These are phyloP conservation scores for Drosophila robusta DNA, from an alignment of 2,888 invertebrate genomes.

Conservation along the genomic window DNA sequence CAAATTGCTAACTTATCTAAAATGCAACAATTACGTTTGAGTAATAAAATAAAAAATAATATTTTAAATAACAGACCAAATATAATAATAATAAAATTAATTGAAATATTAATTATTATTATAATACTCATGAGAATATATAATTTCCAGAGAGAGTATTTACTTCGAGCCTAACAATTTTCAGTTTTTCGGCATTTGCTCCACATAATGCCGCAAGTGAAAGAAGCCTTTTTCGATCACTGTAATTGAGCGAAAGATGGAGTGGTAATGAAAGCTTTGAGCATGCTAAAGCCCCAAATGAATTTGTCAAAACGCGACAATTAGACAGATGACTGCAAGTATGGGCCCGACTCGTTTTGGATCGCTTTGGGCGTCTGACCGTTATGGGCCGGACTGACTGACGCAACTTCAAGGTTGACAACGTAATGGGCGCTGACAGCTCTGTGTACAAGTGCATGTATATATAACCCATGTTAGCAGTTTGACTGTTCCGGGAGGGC, in stretches of 20 bases:
- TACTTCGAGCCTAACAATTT: neutral
- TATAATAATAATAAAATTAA: no score
- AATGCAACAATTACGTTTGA: no score
- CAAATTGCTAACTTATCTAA: no score
- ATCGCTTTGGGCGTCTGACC: slow-evolving; percentile 20
- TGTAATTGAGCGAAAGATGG: slow-evolving; percentile 37
- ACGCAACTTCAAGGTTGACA: slow-evolving; percentile 72
- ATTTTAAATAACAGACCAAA: no score
- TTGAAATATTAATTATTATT: no score
- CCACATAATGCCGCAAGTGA: slow-evolving; percentile 68
- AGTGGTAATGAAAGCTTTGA: slow-evolving; percentile 65
- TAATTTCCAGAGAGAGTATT: neutral
- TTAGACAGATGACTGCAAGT: slow-evolving; percentile 46
- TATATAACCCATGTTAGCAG: slow-evolving; percentile 32
- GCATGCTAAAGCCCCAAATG: slow-evolving; percentile 53
- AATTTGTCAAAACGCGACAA: slow-evolving; percentile 77
- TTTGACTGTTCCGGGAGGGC: slow-evolving; percentile 61
- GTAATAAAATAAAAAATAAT: no score
- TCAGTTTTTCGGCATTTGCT: slow-evolving; percentile 41
- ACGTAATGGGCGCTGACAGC: slow-evolving; percentile 25
- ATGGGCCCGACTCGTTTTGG: neutral
- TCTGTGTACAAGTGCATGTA: slow-evolving; percentile 21
- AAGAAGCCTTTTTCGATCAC: slow-evolving; percentile 56
- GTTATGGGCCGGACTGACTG: slow-evolving; percentile 35
- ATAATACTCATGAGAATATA: no score